phyloP scores from a whole-genome alignment of 2,888 invertebrate species.

The Nyleta sp. region DNA sequence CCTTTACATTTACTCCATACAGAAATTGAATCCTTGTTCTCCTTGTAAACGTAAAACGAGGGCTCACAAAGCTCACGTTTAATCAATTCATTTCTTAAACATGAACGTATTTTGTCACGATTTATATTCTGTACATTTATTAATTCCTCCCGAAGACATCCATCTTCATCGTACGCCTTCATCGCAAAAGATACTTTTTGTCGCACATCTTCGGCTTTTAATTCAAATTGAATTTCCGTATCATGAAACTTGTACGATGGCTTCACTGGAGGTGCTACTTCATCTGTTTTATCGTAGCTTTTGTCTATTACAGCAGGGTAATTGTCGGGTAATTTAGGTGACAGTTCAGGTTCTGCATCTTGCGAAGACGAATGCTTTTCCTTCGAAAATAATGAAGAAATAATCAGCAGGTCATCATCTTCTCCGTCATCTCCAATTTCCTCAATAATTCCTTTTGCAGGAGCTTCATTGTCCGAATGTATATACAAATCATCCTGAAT shows the following conservation, averaged over 20 bases:
- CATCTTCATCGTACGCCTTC: background rate
- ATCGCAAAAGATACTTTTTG: background rate
- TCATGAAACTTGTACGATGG: background rate
- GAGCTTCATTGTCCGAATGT: too few species aligned
- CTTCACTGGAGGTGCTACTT: background rate
- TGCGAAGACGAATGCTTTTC: too few species aligned
- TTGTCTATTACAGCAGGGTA: background rate
- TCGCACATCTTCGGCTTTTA: background rate
- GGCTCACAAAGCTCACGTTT: slow-evolving; percentile 22
- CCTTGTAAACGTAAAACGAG: slow-evolving; percentile 1
- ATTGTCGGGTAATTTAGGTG: background rate
- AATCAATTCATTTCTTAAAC: background rate
- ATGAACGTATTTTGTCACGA: slow-evolving; percentile 3
- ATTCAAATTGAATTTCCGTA: slow-evolving; percentile 9
- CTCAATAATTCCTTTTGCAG: too few species aligned
- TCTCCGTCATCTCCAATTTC: background rate
- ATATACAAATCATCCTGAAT: too few species aligned
- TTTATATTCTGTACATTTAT: background rate
- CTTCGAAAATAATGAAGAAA: background rate
- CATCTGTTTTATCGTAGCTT: slow-evolving; percentile 8
- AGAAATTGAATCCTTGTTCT: background rate
- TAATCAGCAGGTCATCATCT: background rate
- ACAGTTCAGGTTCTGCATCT: too few species aligned
- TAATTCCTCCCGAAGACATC: background rate
- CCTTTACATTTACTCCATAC: slow-evolving; percentile 10